A percentile compares a stretch with the other conserved stretches of the same genome.
phyloP scores from a whole-genome alignment of 2,113 vertebrate genomes.

The Lichenostomus cassidix region DNA sequence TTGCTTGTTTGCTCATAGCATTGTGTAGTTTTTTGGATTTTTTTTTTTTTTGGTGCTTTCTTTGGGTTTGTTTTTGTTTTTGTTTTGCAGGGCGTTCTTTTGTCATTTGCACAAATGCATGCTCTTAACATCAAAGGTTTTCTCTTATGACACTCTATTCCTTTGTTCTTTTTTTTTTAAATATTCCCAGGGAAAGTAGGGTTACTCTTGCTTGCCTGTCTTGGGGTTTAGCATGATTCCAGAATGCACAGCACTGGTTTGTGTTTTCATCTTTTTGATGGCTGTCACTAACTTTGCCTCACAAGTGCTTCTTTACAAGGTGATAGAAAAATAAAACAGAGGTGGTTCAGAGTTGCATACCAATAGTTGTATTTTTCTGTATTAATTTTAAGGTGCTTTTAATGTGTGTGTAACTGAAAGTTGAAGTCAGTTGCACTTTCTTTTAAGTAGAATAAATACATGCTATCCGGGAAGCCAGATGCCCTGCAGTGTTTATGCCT shows the following conservation, averaged over 20 bases:
- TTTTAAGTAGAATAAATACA: not conserved
- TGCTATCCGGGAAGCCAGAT: not conserved
- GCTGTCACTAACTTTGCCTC: conserved; percentile 62
- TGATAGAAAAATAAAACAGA: not conserved
- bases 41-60: not conserved
- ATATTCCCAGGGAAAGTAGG: not conserved
- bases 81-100: not conserved
- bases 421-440: not conserved
- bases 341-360: not conserved
- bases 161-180: not conserved
- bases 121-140: conserved; percentile 39
- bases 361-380: not conserved
- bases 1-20: not conserved
- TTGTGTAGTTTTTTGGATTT: not conserved
- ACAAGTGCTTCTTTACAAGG: not conserved
- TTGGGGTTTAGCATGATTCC: conserved; percentile 53
- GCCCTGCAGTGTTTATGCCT: not conserved
- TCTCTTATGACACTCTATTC: not conserved
- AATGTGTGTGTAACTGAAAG: not conserved
- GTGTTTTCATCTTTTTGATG: conserved; percentile 12
- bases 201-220: not conserved
- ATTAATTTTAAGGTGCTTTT: not conserved
- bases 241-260: not conserved
- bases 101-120: conserved; percentile 69
- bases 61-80: not conserved